These are phyloP conservation scores for Gymnocephalus cernua DNA, from an alignment of 2,113 vertebrate species.

Conservation along the genomic window DNA sequence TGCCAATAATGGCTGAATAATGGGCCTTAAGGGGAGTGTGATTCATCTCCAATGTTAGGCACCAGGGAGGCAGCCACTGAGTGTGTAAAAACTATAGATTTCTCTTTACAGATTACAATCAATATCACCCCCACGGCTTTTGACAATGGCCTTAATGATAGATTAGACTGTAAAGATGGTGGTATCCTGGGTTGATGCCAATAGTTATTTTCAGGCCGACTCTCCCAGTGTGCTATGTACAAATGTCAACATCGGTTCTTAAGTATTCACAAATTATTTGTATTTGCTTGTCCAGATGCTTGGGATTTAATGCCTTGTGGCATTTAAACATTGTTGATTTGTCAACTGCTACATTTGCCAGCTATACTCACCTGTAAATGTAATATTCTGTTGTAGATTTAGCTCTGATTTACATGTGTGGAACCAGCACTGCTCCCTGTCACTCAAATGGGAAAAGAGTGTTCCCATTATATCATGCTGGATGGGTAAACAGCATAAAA, in stretches of 20 bases:
- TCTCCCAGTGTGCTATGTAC: slow-evolving; percentile 3
- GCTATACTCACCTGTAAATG: not conserved
- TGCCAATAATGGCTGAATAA: slow-evolving; percentile 84
- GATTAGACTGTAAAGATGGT: slow-evolving; percentile 69
- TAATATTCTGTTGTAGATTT: not conserved
- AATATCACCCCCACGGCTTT: slow-evolving; percentile 67
- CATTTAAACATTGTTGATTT: not conserved
- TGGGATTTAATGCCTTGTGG: not conserved
- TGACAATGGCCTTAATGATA: slow-evolving; percentile 64
- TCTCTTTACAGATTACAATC: slow-evolving; percentile 75
- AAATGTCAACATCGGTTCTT: slow-evolving; percentile 66
- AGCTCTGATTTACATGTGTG: not conserved
- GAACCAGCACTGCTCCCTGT: not conserved
- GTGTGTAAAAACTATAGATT: slow-evolving; percentile 76
- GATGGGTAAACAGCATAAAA: not conserved
- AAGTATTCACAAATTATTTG: not conserved
- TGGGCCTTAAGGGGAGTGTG: slow-evolving; percentile 73
- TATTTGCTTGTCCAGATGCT: not conserved
- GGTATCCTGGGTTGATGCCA: slow-evolving; percentile 62
- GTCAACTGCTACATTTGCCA: not conserved
- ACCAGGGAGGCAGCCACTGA: slow-evolving; percentile 64
- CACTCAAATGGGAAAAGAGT: not conserved
- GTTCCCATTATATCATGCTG: not conserved
- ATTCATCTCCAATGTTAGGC: slow-evolving; percentile 74
- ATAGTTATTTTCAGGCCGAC: slow-evolving; percentile 59